A percentile compares a stretch with the other conserved stretches of the same genome.
These are phyloP conservation scores for Leiothrix lutea DNA, from an alignment of 2,113 vertebrate species.

Conservation along the genomic window DNA sequence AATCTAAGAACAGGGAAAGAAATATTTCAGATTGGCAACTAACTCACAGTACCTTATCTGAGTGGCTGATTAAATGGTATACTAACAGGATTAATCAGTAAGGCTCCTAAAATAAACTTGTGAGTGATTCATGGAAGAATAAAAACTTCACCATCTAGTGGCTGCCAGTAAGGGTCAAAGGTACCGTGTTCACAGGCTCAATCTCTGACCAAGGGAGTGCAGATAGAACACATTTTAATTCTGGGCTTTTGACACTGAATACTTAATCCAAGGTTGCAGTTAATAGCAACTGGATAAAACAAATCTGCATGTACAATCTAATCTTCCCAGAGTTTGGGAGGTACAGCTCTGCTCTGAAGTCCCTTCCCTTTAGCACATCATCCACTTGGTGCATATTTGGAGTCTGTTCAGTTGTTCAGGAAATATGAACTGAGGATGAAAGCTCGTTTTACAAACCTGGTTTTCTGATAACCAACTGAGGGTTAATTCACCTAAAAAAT, in stretches of 20 bases:
- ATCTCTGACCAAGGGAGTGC: background rate
- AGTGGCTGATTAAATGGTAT: background rate
- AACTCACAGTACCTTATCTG: background rate
- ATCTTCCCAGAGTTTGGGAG: background rate
- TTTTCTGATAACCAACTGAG: background rate
- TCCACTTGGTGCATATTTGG: background rate
- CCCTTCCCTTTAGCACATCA: background rate
- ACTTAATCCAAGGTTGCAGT: background rate
- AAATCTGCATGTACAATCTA: accelerated
- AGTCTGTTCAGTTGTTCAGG: background rate
- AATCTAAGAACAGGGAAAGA: background rate
- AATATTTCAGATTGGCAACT: background rate
- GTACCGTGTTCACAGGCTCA: background rate
- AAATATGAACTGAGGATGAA: background rate
- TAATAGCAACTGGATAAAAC: background rate
- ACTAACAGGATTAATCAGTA: background rate
- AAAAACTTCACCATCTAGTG: background rate
- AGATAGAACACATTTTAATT: background rate
- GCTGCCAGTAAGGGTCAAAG: background rate
- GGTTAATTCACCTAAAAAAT: background rate
- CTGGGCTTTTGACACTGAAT: background rate
- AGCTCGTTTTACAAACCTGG: background rate
- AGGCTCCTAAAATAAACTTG: background rate
- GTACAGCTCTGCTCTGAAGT: background rate
- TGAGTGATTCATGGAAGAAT: background rate